phyloP scores from a whole-genome alignment of 2,113 vertebrate genomes.

The Sinocyclocheilus anophthalmus region DNA sequence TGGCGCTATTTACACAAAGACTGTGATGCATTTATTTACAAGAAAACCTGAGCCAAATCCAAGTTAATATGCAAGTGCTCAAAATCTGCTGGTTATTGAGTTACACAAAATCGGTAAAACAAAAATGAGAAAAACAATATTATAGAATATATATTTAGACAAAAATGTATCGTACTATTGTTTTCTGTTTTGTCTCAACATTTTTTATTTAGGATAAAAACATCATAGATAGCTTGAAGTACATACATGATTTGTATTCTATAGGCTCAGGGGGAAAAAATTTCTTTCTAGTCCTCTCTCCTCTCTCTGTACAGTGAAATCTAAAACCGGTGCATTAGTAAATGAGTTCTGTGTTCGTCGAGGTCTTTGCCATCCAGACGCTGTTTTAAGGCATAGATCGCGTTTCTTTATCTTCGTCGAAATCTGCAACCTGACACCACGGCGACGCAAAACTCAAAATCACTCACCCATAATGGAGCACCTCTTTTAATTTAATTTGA shows the following conservation, averaged over 20 bases:
- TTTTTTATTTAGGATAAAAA: neutral
- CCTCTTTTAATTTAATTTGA: slow-evolving; percentile 61
- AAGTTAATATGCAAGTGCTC: neutral
- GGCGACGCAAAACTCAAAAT: slow-evolving; percentile 67
- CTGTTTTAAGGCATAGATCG: slow-evolving; percentile 95
- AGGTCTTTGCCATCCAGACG: slow-evolving; percentile 92
- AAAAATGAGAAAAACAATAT: neutral
- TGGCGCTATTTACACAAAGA: neutral
- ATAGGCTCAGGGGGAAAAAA: slow-evolving; percentile 5
- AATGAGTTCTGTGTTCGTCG: slow-evolving; percentile 94
- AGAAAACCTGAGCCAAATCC: neutral
- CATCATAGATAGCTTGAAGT: neutral
- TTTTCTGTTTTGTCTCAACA: neutral
- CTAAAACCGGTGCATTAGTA: slow-evolving; percentile 98
- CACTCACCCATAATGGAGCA: slow-evolving; percentile 63
- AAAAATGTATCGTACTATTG: neutral
- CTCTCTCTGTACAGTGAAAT: slow-evolving; percentile 80
- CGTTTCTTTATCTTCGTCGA: slow-evolving; percentile 93
- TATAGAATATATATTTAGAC: neutral
- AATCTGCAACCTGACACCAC: slow-evolving; percentile 90
- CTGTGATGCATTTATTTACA: neutral
- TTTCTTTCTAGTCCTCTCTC: slow-evolving; percentile 40
- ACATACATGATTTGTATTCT: slow-evolving; percentile 44
- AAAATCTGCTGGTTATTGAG: neutral
- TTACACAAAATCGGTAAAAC: neutral